Percentiles rank a stretch among this genome's conserved stretches.
These are phyloP conservation scores for Drosophila falleni DNA, from an alignment of 2,888 invertebrate species.

Conservation along the genomic window DNA sequence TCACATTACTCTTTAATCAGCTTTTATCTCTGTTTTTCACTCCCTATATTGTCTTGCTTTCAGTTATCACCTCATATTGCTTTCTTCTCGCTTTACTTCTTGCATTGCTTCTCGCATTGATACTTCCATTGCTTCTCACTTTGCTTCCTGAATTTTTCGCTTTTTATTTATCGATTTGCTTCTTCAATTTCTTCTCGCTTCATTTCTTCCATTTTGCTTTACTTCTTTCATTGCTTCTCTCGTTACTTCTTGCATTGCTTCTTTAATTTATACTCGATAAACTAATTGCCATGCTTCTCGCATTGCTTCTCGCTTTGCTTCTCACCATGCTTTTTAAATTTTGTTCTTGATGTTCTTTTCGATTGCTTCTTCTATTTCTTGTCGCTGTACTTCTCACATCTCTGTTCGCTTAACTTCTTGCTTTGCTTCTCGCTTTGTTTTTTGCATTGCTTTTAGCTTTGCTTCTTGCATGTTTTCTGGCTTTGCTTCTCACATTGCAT, in stretches of 20 bases:
- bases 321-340: no score
- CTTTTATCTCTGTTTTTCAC: no score
- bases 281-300: not conserved
- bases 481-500: not conserved
- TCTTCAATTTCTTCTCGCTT: not conserved
- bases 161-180: no score
- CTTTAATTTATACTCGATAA: no score
- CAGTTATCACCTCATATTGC: no score
- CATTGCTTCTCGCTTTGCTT: not conserved
- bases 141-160: no score
- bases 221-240: not conserved
- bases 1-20: no score
- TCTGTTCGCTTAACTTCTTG: not conserved
- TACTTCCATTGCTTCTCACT: no score
- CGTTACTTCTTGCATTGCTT: not conserved
- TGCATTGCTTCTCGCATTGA: no score
- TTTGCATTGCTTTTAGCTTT: not conserved
- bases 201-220: not conserved
- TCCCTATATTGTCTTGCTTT: no score
- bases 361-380: conserved; percentile 1
- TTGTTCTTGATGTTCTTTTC: not conserved
- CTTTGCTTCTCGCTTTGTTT: not conserved
- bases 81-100: not conserved
- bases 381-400: not conserved
- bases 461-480: not conserved